A percentile compares a stretch with the other conserved stretches of the same genome.
These are phyloP conservation scores for Meloidogyne chitwoodi DNA, from an alignment of 1,140 invertebrate species.

Conservation along the genomic window DNA sequence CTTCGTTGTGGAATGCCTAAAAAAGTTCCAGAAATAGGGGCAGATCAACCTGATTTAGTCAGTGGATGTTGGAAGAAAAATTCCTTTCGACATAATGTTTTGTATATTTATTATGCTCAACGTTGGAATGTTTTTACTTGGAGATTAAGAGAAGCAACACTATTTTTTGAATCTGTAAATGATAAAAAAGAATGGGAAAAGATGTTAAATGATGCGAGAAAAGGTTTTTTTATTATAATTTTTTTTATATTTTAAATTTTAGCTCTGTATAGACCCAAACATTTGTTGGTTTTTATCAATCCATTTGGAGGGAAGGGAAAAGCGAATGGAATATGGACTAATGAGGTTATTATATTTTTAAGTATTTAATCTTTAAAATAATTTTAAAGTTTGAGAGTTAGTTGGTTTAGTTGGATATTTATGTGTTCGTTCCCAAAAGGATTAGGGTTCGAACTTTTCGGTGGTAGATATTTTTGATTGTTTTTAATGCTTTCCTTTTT, in stretches of 20 bases:
- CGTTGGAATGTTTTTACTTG: constrained; percentile 41
- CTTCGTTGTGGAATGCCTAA: constrained; percentile 12
- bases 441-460: no score
- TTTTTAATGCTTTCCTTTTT: no score
- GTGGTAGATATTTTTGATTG: no score
- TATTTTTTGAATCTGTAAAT: constrained; percentile 37
- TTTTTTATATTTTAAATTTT: constrained; percentile 31
- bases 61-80: background rate
- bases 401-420: no score
- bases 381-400: background rate
- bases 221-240: background rate
- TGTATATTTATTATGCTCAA: constrained; percentile 43
- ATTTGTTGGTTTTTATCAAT: constrained; percentile 77
- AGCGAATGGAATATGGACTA: constrained; percentile 72
- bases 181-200: constrained; percentile 44
- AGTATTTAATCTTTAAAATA: background rate
- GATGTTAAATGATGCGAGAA: constrained; percentile 31
- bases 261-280: constrained; percentile 69
- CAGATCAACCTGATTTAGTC: background rate
- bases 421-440: no score
- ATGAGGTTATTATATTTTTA: constrained; percentile 63
- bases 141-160: constrained; percentile 36
- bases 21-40: background rate
- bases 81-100: constrained; percentile 24
- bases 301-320: constrained; percentile 77